Base-by-base conservation (phyloP, 2,797 vertebrate genomes). In the Sebastolobus alascanus region DNA sequence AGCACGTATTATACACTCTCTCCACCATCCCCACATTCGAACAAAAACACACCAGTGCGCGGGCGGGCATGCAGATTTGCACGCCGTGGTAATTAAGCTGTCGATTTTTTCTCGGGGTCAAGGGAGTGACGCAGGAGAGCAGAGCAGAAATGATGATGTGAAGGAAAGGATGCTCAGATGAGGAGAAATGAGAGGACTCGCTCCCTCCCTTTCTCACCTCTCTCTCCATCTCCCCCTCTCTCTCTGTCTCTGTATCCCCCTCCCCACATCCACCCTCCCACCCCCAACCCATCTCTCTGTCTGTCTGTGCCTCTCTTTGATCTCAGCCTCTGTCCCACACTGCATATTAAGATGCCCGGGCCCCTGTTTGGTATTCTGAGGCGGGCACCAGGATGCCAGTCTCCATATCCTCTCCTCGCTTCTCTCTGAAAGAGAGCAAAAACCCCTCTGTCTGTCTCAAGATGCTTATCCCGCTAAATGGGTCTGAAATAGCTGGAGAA, bases 391-490 rank as follows among this genome's bases (percentile, higher is more conserved):
- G 89, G 89, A 95, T 95, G 94, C 92, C 93, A 93, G 93, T 94
- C 93, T 95, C 93, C 92, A 94, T 94, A 95, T 94, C 93, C 93
- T 94, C 91, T 91, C 88, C 83, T 91, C 85, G 88, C 92, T 87
- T 90, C 90, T 89, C 88, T 92, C 80, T 94, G 93, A 93, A 93
- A 93, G 92, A 92, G 91, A 93, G 87, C 89, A 93, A 93, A 94
- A 93, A 91, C 67, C 87, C 92, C 91, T 94, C 94, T 94, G 94
- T 94, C 93, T 94, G 92, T 94, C 94, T 93, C 93, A 92, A 94
- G 94, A 95, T 94, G 93, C 93, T 94, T 94, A 94, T 95, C 94
- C 94, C 79, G 68, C 93, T 94, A 95, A 95, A 95, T 94, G 91
- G 93, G 92, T 94, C 93, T 93, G 91, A 94, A 95, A 94, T 94